Evolutionary conservation across 2,113 vertebrate species (phyloP).

Genomic region (Campylomormyrus numenius): DNA sequence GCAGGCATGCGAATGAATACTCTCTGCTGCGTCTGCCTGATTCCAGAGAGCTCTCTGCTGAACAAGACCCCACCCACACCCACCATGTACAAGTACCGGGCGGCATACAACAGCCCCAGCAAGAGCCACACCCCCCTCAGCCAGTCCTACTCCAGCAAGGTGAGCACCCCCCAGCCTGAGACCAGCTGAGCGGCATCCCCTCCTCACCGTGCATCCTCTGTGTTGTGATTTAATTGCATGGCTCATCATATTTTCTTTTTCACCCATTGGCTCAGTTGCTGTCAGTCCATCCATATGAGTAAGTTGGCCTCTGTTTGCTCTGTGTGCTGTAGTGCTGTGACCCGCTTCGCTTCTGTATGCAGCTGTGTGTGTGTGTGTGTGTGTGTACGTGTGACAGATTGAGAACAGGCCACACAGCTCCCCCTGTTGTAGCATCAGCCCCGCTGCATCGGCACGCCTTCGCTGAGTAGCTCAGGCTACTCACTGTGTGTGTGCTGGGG

Average conservation of each 20-base stretch:
- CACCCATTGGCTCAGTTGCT: slow-evolving; percentile 61
- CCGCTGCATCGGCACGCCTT: not conserved
- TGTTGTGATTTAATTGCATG: not conserved
- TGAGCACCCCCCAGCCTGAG: slow-evolving; percentile 30
- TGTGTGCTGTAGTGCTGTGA: not conserved
- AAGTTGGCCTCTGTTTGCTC: slow-evolving; percentile 45
- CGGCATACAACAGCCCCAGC: slow-evolving; percentile 79
- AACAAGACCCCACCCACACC: slow-evolving; percentile 86
- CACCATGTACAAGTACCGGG: slow-evolving; percentile 93
- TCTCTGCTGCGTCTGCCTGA: not conserved
- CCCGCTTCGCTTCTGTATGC: not conserved
- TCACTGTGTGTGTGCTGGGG: not conserved
- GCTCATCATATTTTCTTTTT: slow-evolving; percentile 41
- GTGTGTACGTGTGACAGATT: not conserved
- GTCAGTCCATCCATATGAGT: slow-evolving; percentile 67
- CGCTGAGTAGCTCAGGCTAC: not conserved
- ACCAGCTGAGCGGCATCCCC: not conserved
- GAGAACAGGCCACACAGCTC: not conserved
- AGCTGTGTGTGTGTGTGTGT: not conserved
- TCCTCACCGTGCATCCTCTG: not conserved
- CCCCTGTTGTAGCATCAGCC: not conserved
- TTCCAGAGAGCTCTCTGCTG: slow-evolving; percentile 75
- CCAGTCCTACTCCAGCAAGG: slow-evolving; percentile 68
- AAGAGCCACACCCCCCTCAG: slow-evolving; percentile 67
- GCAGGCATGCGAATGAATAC: not conserved